phyloP scores from a whole-genome alignment of 2,797 vertebrate species.

The Lagorchestes hirsutus region DNA sequence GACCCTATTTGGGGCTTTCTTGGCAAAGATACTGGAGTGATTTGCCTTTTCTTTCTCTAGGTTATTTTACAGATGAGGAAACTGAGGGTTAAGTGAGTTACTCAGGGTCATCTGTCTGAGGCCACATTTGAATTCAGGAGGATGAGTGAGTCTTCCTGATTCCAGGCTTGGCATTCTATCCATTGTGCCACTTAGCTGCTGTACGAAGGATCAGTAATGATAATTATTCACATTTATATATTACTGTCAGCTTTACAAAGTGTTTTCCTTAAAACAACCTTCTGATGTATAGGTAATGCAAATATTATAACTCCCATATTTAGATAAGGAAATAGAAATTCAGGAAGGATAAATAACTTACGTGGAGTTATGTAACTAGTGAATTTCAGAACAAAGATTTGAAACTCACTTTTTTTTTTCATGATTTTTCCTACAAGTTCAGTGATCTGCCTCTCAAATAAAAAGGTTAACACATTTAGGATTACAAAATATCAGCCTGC shows the following conservation, averaged over 20 bases:
- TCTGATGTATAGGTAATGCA: background rate
- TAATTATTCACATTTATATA: background rate
- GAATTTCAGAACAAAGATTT: background rate
- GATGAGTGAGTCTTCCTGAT: background rate
- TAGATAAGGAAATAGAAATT: background rate
- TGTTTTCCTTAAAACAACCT: background rate
- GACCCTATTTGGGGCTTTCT: background rate
- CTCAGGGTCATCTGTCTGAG: background rate
- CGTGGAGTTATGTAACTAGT: background rate
- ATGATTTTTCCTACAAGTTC: background rate
- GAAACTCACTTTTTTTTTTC: background rate
- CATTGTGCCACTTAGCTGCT: background rate
- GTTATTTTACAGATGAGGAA: background rate
- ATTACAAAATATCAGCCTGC: background rate
- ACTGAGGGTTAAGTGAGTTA: background rate
- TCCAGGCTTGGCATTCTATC: background rate
- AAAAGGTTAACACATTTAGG: background rate
- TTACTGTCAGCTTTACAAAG: background rate
- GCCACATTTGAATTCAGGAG: background rate
- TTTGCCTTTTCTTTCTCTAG: background rate
- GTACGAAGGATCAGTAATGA: background rate
- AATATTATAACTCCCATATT: background rate
- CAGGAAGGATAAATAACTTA: background rate
- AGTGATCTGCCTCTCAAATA: too few species aligned
- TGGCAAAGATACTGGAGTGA: background rate